Percentiles rank a stretch among this genome's conserved stretches.
Evolutionary conservation across 2,113 vertebrate genomes (phyloP).

Genomic region (Bubalus kerabau): DNA sequence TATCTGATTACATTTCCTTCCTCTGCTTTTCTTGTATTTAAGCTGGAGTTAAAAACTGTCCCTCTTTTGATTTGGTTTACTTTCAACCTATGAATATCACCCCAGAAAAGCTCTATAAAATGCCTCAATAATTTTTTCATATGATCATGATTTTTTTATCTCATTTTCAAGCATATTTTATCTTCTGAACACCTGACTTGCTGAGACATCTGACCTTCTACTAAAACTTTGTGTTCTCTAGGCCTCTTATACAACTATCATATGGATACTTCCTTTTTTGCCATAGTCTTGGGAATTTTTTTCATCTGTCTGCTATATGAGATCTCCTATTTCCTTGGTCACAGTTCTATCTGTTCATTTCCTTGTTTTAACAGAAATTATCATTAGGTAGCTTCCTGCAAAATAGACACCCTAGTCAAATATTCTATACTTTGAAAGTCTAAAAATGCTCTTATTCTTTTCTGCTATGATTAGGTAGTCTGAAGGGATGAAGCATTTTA

Average conservation of each 20-base stretch:
- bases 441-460: background rate
- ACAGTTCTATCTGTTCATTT: background rate
- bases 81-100: background rate
- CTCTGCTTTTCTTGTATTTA: background rate
- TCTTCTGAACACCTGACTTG: background rate
- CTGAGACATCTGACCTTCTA: background rate
- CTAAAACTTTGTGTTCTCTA: background rate
- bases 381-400: background rate
- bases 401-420: background rate
- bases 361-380: background rate
- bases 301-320: background rate
- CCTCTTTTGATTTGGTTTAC: background rate
- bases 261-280: background rate
- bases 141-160: background rate
- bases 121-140: background rate
- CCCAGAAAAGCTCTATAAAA: background rate
- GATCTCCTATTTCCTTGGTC: background rate
- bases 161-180: background rate
- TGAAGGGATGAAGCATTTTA: background rate
- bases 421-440: background rate
- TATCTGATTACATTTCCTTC: slow-evolving; percentile 24
- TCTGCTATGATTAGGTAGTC: background rate
- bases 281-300: background rate
- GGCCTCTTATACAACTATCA: background rate
- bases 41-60: slow-evolving; percentile 8